A percentile compares a stretch with the other conserved stretches of the same genome.
phyloP scores from a whole-genome alignment of 2,888 invertebrate species.

The Apodemia hepburni region DNA sequence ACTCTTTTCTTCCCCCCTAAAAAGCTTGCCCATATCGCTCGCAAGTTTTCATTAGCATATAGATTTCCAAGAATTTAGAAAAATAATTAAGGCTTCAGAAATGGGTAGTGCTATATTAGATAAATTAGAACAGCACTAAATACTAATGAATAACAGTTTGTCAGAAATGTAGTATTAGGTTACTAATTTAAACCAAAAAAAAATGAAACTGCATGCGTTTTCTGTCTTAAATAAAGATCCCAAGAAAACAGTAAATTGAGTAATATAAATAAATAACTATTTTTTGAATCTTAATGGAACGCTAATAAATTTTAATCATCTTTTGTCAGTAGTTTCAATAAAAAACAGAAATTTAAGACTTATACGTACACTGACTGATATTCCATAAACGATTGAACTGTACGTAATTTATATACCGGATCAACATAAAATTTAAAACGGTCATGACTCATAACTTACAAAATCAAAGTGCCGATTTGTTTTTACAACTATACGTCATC shows the following conservation, averaged over 20 bases:
- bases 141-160: too few relatives aligned
- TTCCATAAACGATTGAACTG: neutral
- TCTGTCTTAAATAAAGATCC: neutral
- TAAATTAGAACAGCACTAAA: too few relatives aligned
- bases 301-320: neutral
- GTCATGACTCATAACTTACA: neutral
- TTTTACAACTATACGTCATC: neutral
- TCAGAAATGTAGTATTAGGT: too few relatives aligned
- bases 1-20: too few relatives aligned
- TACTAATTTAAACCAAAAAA: too few relatives aligned
- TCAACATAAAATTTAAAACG: neutral
- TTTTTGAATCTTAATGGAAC: neutral
- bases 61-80: too few relatives aligned
- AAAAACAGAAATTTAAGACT: neutral
- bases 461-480: neutral
- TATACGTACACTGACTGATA: neutral
- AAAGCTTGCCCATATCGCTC: too few relatives aligned
- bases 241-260: neutral
- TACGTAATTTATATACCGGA: neutral
- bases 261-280: neutral
- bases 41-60: too few relatives aligned
- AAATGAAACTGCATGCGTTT: neutral
- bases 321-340: neutral
- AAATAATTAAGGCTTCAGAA: too few relatives aligned
- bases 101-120: too few relatives aligned